Base-by-base conservation (phyloP, 1,140 invertebrate species). In the Sogatella furcifera region DNA sequence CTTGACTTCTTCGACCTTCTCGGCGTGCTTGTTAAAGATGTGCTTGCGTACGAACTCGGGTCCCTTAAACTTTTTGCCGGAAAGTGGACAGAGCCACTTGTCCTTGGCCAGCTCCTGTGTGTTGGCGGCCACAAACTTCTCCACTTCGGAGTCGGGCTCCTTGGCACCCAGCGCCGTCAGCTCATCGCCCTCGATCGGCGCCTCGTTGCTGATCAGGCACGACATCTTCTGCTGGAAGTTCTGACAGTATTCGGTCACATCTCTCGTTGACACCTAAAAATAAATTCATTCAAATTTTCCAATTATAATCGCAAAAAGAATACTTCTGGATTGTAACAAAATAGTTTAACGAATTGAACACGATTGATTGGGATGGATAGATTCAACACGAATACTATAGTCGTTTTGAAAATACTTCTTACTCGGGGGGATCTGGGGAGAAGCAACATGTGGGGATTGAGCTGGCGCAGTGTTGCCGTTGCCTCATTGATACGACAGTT, bases 21-120 rank as follows among this genome's bases (percentile, higher is more conserved):
- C 97, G 0, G 74, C 84, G 71, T 99, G 95, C 70, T 99, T 99
- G 72, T 97, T 98, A 65, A 95, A 90, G 46, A 99, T 97, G 72
- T 99, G 97, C 72, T 99, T 99, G 34, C 93, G 84, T 13, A 99
- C 95, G 76, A 98, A 99, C 70, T 99, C 96, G 0, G 97, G 95
- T 0, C 95, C 97, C 74, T 98, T 99, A 74, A 99, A 99, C 72
- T 99, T 99, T 72, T 99, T 99, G 0, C 95, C 96, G 61, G 94
- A 97, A 0, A 99, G 77, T 0, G 97, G 96, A 78, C 97, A 99
- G 22, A 99, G 73, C 95, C 96, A 99, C 68, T 98, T 99, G 69
- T 98, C 96, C 68, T 97, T 96, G 0, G 89, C 88, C 19, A 98
- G 68, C 75, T 99, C 96, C 69, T 97, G 91, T 0, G 92, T 96